Base-by-base conservation (phyloP, 1,140 invertebrate genomes). In the Anoplolepis gracilipes region DNA sequence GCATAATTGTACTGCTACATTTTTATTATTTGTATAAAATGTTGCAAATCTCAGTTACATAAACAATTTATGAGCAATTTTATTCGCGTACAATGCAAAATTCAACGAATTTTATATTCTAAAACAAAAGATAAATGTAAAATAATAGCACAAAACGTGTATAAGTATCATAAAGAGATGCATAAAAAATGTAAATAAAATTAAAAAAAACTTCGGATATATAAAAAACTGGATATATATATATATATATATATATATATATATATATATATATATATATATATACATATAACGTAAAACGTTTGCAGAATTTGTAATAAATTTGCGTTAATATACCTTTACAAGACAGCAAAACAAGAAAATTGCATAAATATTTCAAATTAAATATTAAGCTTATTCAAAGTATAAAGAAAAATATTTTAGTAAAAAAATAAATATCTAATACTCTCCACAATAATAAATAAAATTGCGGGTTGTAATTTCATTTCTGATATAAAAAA, bases 41-140 rank as follows among this genome's bases (percentile, higher is more conserved):
- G 13, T 25, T 1, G 7, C 11, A 78, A 55, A 79, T 79, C 6
- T 55, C 76, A 53, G 46, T 57, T 69, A 78, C 49, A 49, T 30
- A 16, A 16, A 5, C 19, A 30, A 78, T 53, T 53, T 78, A 36
- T 53, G 55, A 67, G 8, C 53, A 3, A 30, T 76, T 76, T 62
- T 42, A 28, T 53, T 55, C 39, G 42, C n/a, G 19, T 28, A 1
- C 42, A 33, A 62, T 3, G 36, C 0, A 6, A 55, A 8, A 61
- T 85, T 87, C 61, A 88, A 85, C 86, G 39, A 79, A 69, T 59
- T 87, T 39, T 22, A 10, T 36, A 61, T 69, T 77, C 13, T 8
- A 61, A 25, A 42, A 79, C 13, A 16, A 19, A 36, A 70, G 65
- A 78, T 67, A 78, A 53, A 67, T 78, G 42, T 49, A 42, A 78